Evolutionary conservation across 2,113 vertebrate genomes (phyloP), one percentile per base, ranked within the genome.

Genomic region (Puffinus mauretanicus): DNA sequence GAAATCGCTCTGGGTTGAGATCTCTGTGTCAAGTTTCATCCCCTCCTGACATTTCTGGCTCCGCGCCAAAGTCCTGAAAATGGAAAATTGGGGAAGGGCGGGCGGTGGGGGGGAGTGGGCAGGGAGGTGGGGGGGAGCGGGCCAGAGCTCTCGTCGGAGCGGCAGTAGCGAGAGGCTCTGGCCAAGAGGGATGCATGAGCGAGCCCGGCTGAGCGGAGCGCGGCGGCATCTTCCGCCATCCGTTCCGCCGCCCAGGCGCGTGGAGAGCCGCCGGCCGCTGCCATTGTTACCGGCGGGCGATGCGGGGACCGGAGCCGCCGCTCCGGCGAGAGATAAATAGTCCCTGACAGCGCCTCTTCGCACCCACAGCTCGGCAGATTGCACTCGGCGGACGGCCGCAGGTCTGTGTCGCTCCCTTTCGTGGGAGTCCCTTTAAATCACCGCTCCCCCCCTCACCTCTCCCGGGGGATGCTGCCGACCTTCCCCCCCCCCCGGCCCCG

Each of bases 201-300:
- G 93, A 96, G 98, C 97, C 96, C 95, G 96, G 71, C 80, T 79
- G 97, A 97, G 97, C 86, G 91, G 96, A 97, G 96, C 93, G 86
- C 97, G 90, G 97, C 90, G 76, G 96, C 97, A 97, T 97, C 98
- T 98, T 97, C 98, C 97, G 98, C 98, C 98, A 97, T 98, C 98
- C 98, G 87, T 98, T 97, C 97, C 98, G 96, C 97, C 98, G 94
- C 96, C 94, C 97, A 86, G 97, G 96, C 97, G 98, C 97, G 95
- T 95, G 98, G 96, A 97, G 97, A 98, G 97, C 98, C 96, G 97
- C 98, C 96, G 98, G 97, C 97, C 96, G 98, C 97, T 98, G 98
- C 98, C 98, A 98, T 98, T 98, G 98, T 98, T 98, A 97, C 97
- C 96, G 96, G 92, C 97, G 92, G 97, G 97, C 97, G 97, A 97